Conservation (phyloP, 2,888 invertebrate species). For the Artemia sinica region DNA sequence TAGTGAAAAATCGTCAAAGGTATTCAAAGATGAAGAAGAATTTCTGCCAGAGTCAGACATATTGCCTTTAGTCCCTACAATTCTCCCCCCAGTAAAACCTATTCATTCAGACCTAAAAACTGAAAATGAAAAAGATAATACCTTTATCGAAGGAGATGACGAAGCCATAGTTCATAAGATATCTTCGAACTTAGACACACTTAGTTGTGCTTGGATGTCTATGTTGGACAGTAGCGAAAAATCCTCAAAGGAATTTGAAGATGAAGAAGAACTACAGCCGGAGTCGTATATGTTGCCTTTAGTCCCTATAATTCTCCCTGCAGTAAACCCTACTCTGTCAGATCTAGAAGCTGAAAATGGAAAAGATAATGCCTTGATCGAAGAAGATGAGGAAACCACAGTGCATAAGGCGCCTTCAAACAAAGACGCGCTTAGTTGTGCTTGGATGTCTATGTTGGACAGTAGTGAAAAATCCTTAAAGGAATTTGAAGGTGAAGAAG, state of each 20-base stretch:
- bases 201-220: constrained; percentile 30
- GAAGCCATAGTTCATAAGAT: constrained; percentile 8
- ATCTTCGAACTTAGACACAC: constrained; percentile 26
- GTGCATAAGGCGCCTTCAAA: constrained; percentile 23
- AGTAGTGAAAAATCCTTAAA: constrained; percentile 32
- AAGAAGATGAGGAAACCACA: constrained; percentile 15
- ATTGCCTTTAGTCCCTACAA: no score
- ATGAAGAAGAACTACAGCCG: no score
- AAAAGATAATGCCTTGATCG: neutral
- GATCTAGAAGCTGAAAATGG: no score
- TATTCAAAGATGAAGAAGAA: no score
- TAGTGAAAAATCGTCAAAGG: neutral
- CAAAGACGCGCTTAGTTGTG: constrained; percentile 27
- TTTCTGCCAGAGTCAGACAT: no score
- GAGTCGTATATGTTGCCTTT: no score
- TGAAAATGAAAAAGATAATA: neutral
- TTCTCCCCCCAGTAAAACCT: no score
- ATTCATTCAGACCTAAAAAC: no score
- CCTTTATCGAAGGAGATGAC: constrained; percentile 6
- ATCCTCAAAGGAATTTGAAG: no score
- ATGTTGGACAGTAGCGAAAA: constrained; percentile 30
- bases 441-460: constrained; percentile 32
- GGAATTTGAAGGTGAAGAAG: constrained; percentile 28
- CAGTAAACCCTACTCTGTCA: no score
- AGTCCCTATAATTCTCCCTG: no score